phyloP scores from a whole-genome alignment of 2,113 vertebrate genomes.

The Heterotilapia buettikoferi region DNA sequence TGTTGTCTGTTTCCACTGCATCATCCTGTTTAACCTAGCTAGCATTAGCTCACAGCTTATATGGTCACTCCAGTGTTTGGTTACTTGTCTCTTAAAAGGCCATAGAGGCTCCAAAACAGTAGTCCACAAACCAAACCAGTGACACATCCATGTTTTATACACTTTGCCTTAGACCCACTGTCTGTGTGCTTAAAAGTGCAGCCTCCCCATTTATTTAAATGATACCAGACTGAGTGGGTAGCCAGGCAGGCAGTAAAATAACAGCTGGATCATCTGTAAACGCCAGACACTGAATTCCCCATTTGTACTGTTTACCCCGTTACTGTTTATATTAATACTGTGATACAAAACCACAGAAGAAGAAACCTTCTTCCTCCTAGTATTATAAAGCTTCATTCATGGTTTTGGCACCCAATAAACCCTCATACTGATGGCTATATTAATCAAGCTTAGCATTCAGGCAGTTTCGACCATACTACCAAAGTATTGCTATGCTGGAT shows the following conservation, averaged over 20 bases:
- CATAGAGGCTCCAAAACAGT: background rate
- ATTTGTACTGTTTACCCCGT: background rate
- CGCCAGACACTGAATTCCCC: background rate
- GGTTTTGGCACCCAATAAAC: background rate
- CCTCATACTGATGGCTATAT: background rate
- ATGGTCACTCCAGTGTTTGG: background rate
- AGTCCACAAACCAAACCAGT: background rate
- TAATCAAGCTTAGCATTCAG: background rate
- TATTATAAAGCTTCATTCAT: background rate
- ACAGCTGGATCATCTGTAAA: background rate
- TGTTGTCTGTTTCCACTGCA: background rate
- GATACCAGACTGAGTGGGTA: background rate
- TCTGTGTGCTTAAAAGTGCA: background rate
- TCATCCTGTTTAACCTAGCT: background rate
- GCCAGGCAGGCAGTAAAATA: background rate
- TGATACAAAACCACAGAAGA: background rate
- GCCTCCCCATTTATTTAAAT: background rate
- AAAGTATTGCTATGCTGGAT: background rate
- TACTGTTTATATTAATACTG: background rate
- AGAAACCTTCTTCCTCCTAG: background rate
- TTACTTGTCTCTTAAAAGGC: background rate
- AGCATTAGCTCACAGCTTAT: background rate
- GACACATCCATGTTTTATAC: background rate
- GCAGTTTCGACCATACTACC: background rate
- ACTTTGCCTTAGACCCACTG: background rate